Evolutionary conservation across 2,113 vertebrate genomes (phyloP).

Genomic region (Promerops cafer): DNA sequence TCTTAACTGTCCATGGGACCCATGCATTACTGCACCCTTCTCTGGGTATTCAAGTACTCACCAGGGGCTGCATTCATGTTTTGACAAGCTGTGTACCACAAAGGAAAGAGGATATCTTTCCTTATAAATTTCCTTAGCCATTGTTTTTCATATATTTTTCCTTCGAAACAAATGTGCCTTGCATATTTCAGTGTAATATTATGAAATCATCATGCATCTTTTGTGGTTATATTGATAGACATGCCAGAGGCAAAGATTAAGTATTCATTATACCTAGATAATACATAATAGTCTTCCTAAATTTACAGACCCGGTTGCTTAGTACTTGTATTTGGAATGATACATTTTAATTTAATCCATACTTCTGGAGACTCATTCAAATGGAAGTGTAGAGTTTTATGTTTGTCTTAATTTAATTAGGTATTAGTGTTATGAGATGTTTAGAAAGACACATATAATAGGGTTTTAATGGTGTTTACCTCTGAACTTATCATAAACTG

Average conservation of each 20-base stretch:
- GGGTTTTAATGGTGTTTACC: background rate
- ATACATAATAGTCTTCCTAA: background rate
- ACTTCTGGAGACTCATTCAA: background rate
- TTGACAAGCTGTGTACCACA: background rate
- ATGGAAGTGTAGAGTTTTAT: background rate
- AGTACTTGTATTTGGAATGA: accelerated
- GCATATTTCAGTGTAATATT: background rate
- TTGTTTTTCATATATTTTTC: background rate
- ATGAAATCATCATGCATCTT: background rate
- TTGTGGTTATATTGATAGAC: background rate
- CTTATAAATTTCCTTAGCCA: background rate
- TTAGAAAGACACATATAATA: background rate
- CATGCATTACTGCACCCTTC: background rate
- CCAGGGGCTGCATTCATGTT: background rate
- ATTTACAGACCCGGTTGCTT: background rate
- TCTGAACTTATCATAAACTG: background rate
- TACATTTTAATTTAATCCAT: background rate
- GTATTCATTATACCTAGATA: background rate
- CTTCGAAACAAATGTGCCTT: background rate
- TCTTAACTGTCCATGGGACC: background rate
- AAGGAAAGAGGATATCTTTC: background rate
- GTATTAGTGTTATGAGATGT: background rate
- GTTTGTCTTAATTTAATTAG: background rate
- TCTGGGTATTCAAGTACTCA: background rate
- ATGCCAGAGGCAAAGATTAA: background rate